Evolutionary conservation across 1,140 invertebrate genomes (phyloP).

Genomic region (Musca vetustissima): DNA sequence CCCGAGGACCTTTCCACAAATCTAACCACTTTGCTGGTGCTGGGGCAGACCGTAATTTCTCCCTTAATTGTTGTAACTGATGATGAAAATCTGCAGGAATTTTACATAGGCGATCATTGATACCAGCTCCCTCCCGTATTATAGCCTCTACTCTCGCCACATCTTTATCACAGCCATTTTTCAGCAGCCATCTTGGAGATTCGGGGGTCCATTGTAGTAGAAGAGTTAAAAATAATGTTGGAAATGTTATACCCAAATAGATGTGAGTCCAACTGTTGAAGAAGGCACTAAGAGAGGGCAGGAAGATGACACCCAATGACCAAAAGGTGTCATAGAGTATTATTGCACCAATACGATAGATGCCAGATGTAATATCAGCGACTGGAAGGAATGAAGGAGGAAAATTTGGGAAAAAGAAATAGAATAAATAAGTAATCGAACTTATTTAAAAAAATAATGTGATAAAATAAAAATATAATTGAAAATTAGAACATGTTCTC

Average conservation of each 20-base stretch:
- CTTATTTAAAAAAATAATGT: too few relatives aligned
- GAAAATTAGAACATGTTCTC: not conserved
- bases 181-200: conserved; percentile 55
- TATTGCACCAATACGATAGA: conserved; percentile 52
- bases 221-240: conserved; percentile 51
- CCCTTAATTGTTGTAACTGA: conserved; percentile 44
- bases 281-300: conserved; percentile 52
- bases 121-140: conserved; percentile 45
- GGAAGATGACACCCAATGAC: conserved; percentile 55
- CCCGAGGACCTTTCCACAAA: conserved; percentile 46
- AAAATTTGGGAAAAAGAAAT: too few relatives aligned
- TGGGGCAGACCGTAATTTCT: conserved; percentile 38
- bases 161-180: conserved; percentile 39
- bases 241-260: conserved; percentile 55
- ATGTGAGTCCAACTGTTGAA: conserved; percentile 54
- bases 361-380: conserved; percentile 52
- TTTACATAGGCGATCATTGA: conserved; percentile 51
- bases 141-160: conserved; percentile 46
- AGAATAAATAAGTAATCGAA: too few relatives aligned
- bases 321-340: conserved; percentile 57
- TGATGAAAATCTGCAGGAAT: conserved; percentile 49
- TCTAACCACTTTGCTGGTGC: conserved; percentile 42
- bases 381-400: too few relatives aligned
- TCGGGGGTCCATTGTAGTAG: conserved; percentile 56
- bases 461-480: too few relatives aligned